These are phyloP conservation scores for Brachionus plicatilis DNA, from an alignment of 1,140 invertebrate species.

Conservation along the genomic window DNA sequence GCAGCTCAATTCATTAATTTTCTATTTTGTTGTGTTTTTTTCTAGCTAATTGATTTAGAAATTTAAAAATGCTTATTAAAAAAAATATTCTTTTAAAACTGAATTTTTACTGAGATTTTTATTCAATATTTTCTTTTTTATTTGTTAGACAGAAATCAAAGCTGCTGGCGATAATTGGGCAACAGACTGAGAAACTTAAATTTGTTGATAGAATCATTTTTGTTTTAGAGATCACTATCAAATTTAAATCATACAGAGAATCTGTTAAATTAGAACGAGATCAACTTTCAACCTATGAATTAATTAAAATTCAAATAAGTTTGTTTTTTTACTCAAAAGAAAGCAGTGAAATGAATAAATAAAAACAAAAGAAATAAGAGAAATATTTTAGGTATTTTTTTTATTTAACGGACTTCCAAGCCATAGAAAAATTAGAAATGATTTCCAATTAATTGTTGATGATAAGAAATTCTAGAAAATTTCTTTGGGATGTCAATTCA, in stretches of 20 bases:
- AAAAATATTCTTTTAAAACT: no score
- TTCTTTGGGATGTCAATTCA: neutral
- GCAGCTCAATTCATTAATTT: no score
- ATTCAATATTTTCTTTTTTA: no score
- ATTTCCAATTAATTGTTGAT: neutral
- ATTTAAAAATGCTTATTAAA: no score
- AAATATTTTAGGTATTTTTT: neutral
- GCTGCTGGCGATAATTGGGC: neutral
- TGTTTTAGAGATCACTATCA: neutral
- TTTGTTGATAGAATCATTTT: neutral
- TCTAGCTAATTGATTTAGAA: no score
- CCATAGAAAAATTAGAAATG: neutral
- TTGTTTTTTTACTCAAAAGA: neutral
- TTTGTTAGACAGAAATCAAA: neutral
- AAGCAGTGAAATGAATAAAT: neutral
- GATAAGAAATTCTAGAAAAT: neutral
- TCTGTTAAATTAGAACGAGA: neutral
- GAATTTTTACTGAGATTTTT: no score
- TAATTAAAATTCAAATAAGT: neutral
- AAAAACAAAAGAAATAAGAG: slow-evolving; percentile 4
- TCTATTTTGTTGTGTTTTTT: no score
- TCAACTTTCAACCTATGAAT: slow-evolving; percentile 25
- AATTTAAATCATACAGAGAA: slow-evolving; percentile 17
- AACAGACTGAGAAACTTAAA: neutral
- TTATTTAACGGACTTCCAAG: neutral